These are phyloP conservation scores for Neodiprion fabricii DNA, from an alignment of 1,140 invertebrate genomes.

Conservation along the genomic window DNA sequence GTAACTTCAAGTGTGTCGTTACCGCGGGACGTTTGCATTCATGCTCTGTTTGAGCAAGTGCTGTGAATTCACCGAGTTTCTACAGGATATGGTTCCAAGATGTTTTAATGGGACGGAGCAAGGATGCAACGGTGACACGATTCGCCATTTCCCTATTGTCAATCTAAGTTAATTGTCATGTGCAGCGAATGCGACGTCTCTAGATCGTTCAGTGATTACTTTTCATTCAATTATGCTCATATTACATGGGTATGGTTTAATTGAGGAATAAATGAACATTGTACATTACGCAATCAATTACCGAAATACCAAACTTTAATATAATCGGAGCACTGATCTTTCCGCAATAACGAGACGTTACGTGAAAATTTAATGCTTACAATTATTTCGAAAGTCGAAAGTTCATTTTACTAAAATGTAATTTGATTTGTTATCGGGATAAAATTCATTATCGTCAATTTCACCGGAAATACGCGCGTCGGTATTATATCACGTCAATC, in stretches of 20 bases:
- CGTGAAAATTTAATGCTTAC: too few relatives aligned
- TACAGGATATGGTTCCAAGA: slow-evolving; percentile 45
- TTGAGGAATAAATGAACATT: not conserved
- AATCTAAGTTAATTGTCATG: too few relatives aligned
- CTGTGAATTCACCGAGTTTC: slow-evolving; percentile 51
- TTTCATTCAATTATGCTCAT: not conserved
- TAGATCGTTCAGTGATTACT: not conserved
- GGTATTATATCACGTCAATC: too few relatives aligned
- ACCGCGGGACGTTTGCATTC: slow-evolving; percentile 32
- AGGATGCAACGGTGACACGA: not conserved
- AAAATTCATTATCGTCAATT: too few relatives aligned
- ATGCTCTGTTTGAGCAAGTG: slow-evolving; percentile 55
- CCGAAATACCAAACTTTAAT: too few relatives aligned
- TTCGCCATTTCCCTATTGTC: not conserved
- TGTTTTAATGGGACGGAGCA: not conserved
- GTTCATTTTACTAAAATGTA: too few relatives aligned
- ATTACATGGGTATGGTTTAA: not conserved
- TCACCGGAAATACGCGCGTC: too few relatives aligned
- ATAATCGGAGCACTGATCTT: too few relatives aligned
- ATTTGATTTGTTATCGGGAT: too few relatives aligned
- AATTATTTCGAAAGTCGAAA: too few relatives aligned
- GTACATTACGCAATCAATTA: not conserved
- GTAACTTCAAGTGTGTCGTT: not conserved
- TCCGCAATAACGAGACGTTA: too few relatives aligned
- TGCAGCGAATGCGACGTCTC: not conserved